These are phyloP conservation scores for Fopius arisanus DNA, from an alignment of 1,140 invertebrate genomes.

Conservation along the genomic window DNA sequence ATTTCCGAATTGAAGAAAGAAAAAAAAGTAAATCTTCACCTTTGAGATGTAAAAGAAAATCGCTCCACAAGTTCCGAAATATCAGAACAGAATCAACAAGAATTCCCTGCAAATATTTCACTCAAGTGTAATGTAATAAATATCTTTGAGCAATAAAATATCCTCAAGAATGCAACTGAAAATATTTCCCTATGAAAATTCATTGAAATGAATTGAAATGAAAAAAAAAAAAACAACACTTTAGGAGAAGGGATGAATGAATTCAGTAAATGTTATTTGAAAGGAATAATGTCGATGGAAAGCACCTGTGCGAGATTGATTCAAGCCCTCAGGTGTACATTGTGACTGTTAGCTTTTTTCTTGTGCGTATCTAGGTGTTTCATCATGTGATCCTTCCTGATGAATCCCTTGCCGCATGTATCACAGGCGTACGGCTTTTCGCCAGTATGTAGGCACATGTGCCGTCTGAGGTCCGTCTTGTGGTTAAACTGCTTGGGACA, in stretches of 20 bases:
- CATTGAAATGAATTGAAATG: neutral
- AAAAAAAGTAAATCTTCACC: neutral
- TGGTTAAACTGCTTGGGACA: slow-evolving; percentile 91
- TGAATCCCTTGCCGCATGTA: slow-evolving; percentile 88
- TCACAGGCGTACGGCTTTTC: slow-evolving; percentile 83
- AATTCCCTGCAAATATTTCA: neutral
- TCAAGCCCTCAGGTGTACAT: slow-evolving; percentile 42
- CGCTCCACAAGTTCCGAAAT: neutral
- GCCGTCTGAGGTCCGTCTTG: slow-evolving; percentile 89
- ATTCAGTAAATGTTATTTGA: too few relatives aligned
- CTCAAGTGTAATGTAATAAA: slow-evolving; percentile 32
- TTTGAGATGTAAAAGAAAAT: neutral
- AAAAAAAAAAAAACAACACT: neutral
- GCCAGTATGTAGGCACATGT: slow-evolving; percentile 86
- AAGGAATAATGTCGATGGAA: too few relatives aligned
- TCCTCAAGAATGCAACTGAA: neutral
- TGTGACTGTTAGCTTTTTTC: slow-evolving; percentile 54
- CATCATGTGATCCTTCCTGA: slow-evolving; percentile 93
- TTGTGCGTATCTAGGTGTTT: slow-evolving; percentile 90
- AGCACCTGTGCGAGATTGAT: neutral
- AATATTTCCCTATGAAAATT: neutral
- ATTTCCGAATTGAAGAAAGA: neutral
- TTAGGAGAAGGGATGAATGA: too few relatives aligned
- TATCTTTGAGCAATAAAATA: slow-evolving; percentile 38
- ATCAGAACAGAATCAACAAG: neutral